phyloP scores from a whole-genome alignment of 2,888 invertebrate genomes.

The Dione juno region DNA sequence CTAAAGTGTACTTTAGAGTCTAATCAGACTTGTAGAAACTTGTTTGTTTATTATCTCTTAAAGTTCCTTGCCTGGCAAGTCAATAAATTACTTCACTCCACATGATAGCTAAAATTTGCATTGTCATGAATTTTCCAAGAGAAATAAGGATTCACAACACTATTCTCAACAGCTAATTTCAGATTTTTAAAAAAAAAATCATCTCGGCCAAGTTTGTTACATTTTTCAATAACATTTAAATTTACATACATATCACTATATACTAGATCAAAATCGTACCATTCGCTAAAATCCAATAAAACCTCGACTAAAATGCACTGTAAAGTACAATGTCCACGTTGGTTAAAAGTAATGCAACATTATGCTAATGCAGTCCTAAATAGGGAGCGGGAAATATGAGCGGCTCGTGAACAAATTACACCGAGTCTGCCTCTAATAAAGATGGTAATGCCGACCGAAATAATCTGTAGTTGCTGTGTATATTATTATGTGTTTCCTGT shows the following conservation, averaged over 20 bases:
- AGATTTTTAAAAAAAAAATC: no score
- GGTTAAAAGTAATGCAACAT: slow-evolving; percentile 60
- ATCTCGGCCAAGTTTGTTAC: no score
- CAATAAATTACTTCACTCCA: no score
- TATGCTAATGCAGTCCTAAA: slow-evolving; percentile 73
- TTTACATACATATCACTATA: neutral
- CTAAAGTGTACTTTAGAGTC: no score
- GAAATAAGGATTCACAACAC: no score
- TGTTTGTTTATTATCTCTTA: no score
- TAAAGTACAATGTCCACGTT: slow-evolving; percentile 15
- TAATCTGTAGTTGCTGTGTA: slow-evolving; percentile 48
- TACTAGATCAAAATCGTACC: neutral
- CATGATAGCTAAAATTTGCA: no score
- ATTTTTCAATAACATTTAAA: no score
- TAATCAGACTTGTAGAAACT: no score
- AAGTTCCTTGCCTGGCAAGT: no score
- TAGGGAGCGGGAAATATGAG: slow-evolving; percentile 73
- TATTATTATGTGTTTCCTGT: slow-evolving; percentile 30
- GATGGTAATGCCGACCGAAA: slow-evolving; percentile 68
- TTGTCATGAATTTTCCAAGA: no score
- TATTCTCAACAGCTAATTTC: no score
- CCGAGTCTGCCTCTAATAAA: slow-evolving; percentile 66
- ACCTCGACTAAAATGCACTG: neutral
- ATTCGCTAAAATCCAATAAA: neutral
- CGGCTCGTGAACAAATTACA: slow-evolving; percentile 70